Evolutionary conservation across 2,113 vertebrate species (phyloP), one percentile per base, ranked within the genome.

Genomic region (Triplophysa siluroides): DNA sequence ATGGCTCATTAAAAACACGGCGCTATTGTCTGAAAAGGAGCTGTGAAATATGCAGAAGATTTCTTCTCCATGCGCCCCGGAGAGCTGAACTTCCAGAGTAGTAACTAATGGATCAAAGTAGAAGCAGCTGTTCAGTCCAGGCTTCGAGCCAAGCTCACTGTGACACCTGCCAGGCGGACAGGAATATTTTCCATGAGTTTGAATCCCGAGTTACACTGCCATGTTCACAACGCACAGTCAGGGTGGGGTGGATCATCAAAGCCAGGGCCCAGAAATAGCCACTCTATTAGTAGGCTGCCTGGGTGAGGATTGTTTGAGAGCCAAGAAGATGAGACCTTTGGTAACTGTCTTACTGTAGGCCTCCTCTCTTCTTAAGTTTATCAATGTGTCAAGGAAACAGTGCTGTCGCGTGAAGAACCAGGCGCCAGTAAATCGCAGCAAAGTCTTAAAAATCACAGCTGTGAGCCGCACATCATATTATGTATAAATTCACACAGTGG

Each of bases 181-280:
- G 60, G 76, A 77, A 81, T 81, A 81, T 79, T 84, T 84, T 81
- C 83, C 83, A 81, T 64, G 18, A 56, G 69, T 66, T 62, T 68
- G 61, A 78, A 78, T 84, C 80, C 76, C 80, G n/a, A 63, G 38
- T 76, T 69, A 76, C 79, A 78, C 76, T 58, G 76, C 76, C 79
- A 84, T 81, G 79, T 69, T 69, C 70, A 84, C 70, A 65, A 62
- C 66, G 62, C 79, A 71, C 38, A 54, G 63, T 60, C 75, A 56
- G 63, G 23, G 43, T 64, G 75, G 21, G 61, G 54, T 38, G 71
- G 21, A 58, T 84, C 75, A 75, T 81, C 54, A 77, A 60, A 61
- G 72, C 29, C 81, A 18, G 29, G 33, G n/a, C 67, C 68, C 74
- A 81, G 63, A 84, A 84, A 78, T 81, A 84, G 72, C 79, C 58